phyloP scores from a whole-genome alignment of 2,113 vertebrate genomes.

The Sarotherodon lohbergeri region DNA sequence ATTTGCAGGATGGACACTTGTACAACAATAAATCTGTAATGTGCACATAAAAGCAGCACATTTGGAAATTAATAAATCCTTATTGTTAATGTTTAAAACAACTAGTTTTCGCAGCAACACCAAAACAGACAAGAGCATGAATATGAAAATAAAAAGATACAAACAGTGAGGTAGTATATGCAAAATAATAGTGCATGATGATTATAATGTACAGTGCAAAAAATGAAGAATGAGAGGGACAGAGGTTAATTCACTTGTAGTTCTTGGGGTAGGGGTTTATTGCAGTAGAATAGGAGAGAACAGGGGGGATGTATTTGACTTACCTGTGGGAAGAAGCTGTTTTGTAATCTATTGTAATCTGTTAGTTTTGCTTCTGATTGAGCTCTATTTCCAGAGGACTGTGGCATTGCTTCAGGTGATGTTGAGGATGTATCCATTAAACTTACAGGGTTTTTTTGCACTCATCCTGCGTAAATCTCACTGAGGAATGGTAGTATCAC shows the following conservation, averaged over 20 bases:
- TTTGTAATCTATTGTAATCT: neutral
- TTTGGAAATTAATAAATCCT: neutral
- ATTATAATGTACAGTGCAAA: neutral
- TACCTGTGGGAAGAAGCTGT: neutral
- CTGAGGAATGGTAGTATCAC: neutral
- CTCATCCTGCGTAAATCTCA: neutral
- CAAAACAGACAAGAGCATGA: neutral
- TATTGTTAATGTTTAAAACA: neutral
- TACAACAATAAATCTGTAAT: neutral
- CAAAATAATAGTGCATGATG: neutral
- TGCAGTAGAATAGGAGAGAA: neutral
- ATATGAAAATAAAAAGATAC: neutral
- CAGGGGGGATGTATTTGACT: neutral
- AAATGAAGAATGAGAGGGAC: neutral
- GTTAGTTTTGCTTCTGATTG: neutral
- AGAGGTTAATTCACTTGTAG: neutral
- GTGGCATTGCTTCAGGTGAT: neutral
- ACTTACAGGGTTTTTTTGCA: accelerated
- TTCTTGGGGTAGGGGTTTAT: neutral
- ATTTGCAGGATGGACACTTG: neutral
- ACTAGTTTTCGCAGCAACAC: accelerated
- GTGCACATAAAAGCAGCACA: neutral
- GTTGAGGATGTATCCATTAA: neutral
- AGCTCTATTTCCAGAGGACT: neutral
- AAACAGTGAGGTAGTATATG: neutral